phyloP scores from a whole-genome alignment of 2,888 invertebrate genomes.

The Chrysina gloriosa region DNA sequence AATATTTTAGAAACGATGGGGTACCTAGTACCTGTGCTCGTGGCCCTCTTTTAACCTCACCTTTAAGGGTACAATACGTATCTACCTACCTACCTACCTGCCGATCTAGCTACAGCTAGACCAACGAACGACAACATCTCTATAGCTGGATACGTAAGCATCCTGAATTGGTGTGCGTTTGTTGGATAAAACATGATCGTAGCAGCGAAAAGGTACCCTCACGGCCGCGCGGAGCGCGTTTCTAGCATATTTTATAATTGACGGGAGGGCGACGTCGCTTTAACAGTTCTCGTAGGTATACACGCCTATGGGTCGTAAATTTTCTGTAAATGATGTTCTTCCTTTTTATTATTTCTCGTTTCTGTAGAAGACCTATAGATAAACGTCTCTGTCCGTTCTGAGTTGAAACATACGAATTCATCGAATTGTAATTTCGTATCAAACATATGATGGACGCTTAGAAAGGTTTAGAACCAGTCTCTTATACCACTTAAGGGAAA shows the following conservation, averaged over 20 bases:
- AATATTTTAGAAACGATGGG: conserved; percentile 47
- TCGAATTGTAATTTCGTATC: not conserved
- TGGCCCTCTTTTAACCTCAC: conserved; percentile 9
- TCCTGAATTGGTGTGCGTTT: not conserved
- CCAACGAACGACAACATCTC: too few species aligned
- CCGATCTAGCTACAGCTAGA: too few species aligned
- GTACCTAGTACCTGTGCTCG: conserved; percentile 44
- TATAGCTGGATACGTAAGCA: not conserved
- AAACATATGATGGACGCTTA: not conserved
- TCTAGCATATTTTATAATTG: conserved; percentile 32
- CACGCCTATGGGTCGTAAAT: conserved; percentile 26
- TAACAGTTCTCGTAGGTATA: conserved; percentile 29
- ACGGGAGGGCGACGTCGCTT: conserved; percentile 24
- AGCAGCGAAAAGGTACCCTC: not conserved
- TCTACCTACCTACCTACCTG: not conserved
- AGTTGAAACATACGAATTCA: not conserved
- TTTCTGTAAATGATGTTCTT: not conserved
- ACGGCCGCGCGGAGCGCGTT: conserved; percentile 6
- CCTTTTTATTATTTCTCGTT: conserved; percentile 6
- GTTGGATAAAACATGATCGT: conserved; percentile 11
- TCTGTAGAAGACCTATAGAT: not conserved
- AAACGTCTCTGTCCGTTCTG: conserved; percentile 2
- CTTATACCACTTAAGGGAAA: too few species aligned
- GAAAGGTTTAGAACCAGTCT: too few species aligned
- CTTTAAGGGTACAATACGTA: conserved; percentile 18